Evolutionary conservation across 2,113 vertebrate genomes (phyloP).

Genomic region (Halichoerus grypus): DNA sequence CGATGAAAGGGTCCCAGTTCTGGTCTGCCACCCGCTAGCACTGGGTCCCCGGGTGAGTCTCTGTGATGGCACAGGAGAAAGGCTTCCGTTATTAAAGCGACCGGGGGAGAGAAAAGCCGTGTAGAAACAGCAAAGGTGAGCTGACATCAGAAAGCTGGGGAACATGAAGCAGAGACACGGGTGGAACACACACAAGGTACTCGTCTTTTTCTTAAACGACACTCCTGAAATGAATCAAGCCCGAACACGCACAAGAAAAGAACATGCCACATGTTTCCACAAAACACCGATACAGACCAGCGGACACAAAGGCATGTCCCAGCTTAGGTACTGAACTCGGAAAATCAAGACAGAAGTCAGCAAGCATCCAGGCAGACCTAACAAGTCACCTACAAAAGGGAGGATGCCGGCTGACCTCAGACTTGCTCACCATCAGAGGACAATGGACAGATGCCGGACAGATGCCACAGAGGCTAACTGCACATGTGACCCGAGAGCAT

Average conservation of each 20-base stretch:
- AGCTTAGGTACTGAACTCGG: neutral
- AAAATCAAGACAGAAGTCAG: neutral
- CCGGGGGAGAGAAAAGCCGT: neutral
- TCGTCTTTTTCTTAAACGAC: neutral
- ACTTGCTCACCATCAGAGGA: neutral
- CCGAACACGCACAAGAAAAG: neutral
- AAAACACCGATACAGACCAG: neutral
- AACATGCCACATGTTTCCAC: fast-evolving
- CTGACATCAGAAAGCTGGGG: neutral
- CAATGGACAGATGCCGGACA: neutral
- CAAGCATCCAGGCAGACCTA: neutral
- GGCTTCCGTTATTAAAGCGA: neutral
- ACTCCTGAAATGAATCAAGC: neutral
- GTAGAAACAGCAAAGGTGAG: neutral
- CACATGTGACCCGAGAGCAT: neutral
- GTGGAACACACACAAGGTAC: neutral
- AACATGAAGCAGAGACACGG: neutral
- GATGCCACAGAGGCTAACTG: neutral
- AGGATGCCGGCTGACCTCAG: neutral
- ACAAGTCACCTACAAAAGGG: neutral
- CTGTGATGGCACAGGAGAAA: neutral
- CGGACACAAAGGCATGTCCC: neutral
- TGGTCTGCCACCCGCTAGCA: neutral
- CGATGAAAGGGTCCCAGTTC: neutral
- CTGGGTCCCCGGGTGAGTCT: neutral